Base-by-base conservation (phyloP, 2,888 invertebrate genomes). In the Parnassius apollo region DNA sequence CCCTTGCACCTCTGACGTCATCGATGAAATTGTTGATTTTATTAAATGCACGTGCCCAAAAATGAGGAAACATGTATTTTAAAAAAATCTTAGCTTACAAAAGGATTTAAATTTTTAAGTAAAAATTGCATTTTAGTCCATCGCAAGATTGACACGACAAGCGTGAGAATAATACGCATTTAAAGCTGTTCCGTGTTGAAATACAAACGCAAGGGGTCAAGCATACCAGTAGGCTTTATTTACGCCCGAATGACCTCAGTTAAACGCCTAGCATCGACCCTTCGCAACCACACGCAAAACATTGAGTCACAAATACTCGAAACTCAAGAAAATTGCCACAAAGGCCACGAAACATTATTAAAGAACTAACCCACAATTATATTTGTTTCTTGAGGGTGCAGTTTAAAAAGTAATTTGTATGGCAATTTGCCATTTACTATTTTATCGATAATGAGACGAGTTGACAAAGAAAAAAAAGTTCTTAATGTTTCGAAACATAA, bases 321-420 rank as follows among this genome's bases (percentile, higher is more conserved):
- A 55, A 50, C 55, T 50, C 9, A 0, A 50, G 42, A 55, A 55
- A 42, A 50, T 45, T 42, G 13, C 55, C 4, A 10, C 54, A 13
- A 42, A 46, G 45, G 48, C 46, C 59, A 49, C 57, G 44, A 42
- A 18, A 48, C 49, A n/a, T 49, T 46, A 13, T 13, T n/a, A 13
- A 49, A 12, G 46, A 12, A 11, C 45, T 9, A 59, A 53, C 45
- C 25, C 10, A 50, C 25, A 50, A 55, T 61, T 61, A 56, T 22
- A 25, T 49, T 35, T 35, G 9, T 50, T 51, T 42, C 44, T 42
- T 49, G 55, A 25, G 42, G 44, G 60, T 35, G 44, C 25, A 50
- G 60, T 55, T 60, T 50, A 50, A 25, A 53, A 50, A 50, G 60
- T 50, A 42, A 50, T 61, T 61, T 61, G 49, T 18, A 49, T 49